These are phyloP conservation scores for Ptyas mucosa DNA, from an alignment of 2,113 vertebrate genomes.

Conservation along the genomic window DNA sequence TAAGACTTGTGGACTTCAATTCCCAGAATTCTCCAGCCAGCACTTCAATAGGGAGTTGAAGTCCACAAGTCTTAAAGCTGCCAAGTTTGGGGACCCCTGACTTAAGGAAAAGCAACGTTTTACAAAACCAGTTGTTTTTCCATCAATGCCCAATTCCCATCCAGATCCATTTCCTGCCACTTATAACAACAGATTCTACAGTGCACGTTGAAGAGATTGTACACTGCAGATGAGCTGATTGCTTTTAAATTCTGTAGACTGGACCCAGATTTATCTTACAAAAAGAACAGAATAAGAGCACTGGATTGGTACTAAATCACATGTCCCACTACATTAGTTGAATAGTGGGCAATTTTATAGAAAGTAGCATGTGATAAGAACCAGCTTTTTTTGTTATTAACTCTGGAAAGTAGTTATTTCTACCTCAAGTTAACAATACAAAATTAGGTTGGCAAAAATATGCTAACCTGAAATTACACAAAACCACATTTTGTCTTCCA, in stretches of 20 bases:
- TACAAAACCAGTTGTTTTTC: background rate
- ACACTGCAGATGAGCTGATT: background rate
- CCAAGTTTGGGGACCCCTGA: too few relatives aligned
- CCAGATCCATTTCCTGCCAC: background rate
- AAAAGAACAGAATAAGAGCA: background rate
- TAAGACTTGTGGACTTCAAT: too few relatives aligned
- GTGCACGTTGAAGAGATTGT: background rate
- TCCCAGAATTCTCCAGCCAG: too few relatives aligned
- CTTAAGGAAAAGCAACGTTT: background rate
- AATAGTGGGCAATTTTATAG: background rate
- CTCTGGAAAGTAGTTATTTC: background rate
- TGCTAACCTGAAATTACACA: background rate
- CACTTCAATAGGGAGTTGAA: too few relatives aligned
- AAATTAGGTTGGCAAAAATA: background rate
- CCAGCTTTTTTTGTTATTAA: background rate
- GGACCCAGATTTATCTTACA: background rate
- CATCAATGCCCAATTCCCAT: background rate
- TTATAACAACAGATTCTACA: background rate
- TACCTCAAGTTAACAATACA: background rate
- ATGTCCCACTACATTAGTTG: background rate
- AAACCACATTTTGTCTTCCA: background rate
- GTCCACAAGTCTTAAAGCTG: too few relatives aligned
- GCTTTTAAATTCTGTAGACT: background rate
- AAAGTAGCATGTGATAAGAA: background rate
- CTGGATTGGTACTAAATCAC: background rate